These are phyloP conservation scores for Hedychridium roseum DNA, from an alignment of 2,888 invertebrate genomes.

Conservation along the genomic window DNA sequence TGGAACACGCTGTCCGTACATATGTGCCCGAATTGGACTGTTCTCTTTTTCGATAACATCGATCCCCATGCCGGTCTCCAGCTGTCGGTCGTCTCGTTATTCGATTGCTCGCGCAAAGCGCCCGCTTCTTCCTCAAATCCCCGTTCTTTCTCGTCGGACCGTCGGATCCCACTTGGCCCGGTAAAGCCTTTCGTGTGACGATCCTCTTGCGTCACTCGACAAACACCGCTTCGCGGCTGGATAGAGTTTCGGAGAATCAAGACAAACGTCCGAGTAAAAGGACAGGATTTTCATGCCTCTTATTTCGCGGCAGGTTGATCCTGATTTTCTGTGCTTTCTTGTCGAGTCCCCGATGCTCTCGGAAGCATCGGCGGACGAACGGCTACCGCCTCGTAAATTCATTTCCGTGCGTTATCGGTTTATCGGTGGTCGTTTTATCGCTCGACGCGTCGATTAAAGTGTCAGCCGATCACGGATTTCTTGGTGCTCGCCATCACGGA, in stretches of 20 bases:
- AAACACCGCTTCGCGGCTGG: too few relatives aligned
- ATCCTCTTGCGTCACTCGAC: too few relatives aligned
- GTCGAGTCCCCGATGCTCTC: too few relatives aligned
- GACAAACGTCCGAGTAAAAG: too few relatives aligned
- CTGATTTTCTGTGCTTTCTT: too few relatives aligned
- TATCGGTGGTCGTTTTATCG: too few relatives aligned
- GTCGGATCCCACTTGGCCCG: background rate
- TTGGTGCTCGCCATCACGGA: constrained; percentile 3
- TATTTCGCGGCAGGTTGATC: too few relatives aligned
- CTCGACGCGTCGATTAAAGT: too few relatives aligned
- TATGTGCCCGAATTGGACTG: constrained; percentile 25
- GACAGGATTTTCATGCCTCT: too few relatives aligned
- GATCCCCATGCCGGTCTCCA: constrained; percentile 17
- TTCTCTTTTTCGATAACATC: constrained; percentile 35
- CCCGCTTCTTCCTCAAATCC: constrained; percentile 10
- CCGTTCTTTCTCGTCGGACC: constrained; percentile 3
- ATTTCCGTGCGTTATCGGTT: constrained; percentile 18
- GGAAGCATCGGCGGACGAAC: too few relatives aligned
- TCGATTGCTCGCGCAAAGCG: constrained; percentile 16
- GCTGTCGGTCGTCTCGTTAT: constrained; percentile 9
- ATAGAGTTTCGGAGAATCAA: too few relatives aligned
- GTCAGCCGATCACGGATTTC: constrained; percentile 5
- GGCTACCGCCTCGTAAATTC: constrained; percentile 8
- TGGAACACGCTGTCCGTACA: constrained; percentile 23
- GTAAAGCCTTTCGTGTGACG: too few relatives aligned